These are phyloP conservation scores for Dolichopus griseipennis DNA, from an alignment of 2,888 invertebrate species.

Conservation along the genomic window DNA sequence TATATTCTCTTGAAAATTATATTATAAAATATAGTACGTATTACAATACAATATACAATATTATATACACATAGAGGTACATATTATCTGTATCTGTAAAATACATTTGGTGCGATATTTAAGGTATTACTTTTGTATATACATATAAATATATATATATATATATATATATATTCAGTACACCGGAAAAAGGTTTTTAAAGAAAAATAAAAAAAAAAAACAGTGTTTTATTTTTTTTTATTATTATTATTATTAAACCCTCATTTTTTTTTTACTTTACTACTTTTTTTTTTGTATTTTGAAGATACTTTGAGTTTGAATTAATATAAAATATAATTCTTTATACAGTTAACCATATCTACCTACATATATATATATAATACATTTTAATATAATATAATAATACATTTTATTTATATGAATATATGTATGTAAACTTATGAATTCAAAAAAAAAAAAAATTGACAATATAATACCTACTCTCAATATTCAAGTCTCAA, in stretches of 20 bases:
- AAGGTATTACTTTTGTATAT: background rate
- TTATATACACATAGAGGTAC: no score
- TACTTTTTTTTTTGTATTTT: no score
- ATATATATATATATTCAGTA: background rate
- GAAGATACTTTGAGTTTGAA: background rate
- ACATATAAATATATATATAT: background rate
- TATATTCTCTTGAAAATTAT: background rate
- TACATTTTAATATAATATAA: no score
- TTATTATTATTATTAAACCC: background rate
- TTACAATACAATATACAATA: background rate
- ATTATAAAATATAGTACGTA: background rate
- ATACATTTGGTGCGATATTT: no score
- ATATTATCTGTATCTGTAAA: background rate
- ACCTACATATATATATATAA: no score
- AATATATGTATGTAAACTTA: background rate
- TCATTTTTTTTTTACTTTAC: background rate
- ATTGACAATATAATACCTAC: no score
- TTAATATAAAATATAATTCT: background rate
- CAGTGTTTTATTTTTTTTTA: background rate
- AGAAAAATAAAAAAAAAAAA: background rate
- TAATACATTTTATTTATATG: background rate
- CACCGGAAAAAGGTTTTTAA: background rate
- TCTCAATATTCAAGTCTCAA: no score
- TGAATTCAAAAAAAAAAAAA: background rate
- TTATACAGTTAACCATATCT: no score